Evolutionary conservation across 2,888 invertebrate species (phyloP).

Genomic region (Hipparchia sbordonii): DNA sequence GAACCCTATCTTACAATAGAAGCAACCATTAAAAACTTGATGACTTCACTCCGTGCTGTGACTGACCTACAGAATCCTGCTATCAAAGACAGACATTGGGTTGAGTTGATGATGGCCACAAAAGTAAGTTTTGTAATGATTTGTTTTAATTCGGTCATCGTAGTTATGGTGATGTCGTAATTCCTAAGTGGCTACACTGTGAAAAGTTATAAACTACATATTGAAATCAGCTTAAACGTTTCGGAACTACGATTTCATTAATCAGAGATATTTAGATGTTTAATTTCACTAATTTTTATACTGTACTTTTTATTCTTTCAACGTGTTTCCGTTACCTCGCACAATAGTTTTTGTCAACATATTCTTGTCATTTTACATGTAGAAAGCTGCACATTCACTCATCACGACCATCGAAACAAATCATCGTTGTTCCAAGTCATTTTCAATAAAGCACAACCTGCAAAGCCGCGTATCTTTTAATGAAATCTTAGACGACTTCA

Average conservation of each 20-base stretch:
- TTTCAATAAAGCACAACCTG: slow-evolving; percentile 43
- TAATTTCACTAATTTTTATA: not conserved
- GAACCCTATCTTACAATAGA: slow-evolving; percentile 92
- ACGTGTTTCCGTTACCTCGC: not conserved
- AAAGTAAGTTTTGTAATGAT: slow-evolving; percentile 80
- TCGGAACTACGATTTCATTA: not conserved
- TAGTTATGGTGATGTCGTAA: not conserved
- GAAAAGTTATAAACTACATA: no score
- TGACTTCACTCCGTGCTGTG: slow-evolving; percentile 95
- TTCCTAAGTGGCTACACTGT: no score
- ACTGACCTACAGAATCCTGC: slow-evolving; percentile 97
- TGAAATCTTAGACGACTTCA: slow-evolving; percentile 63
- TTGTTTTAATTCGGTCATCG: not conserved
- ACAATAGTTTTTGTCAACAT: slow-evolving; percentile 14
- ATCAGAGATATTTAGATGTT: not conserved
- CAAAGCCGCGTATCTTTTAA: slow-evolving; percentile 50
- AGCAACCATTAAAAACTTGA: slow-evolving; percentile 93
- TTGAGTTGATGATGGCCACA: slow-evolving; percentile 95
- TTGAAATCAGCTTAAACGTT: not conserved
- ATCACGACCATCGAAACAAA: slow-evolving; percentile 58
- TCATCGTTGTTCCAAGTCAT: slow-evolving; percentile 46
- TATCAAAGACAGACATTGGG: slow-evolving; percentile 96
- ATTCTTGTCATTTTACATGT: slow-evolving; percentile 52
- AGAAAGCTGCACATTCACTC: slow-evolving; percentile 61
- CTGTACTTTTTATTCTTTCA: not conserved